Evolutionary conservation across 2,888 invertebrate genomes (phyloP).

Genomic region (Aproaerema taeniolella): DNA sequence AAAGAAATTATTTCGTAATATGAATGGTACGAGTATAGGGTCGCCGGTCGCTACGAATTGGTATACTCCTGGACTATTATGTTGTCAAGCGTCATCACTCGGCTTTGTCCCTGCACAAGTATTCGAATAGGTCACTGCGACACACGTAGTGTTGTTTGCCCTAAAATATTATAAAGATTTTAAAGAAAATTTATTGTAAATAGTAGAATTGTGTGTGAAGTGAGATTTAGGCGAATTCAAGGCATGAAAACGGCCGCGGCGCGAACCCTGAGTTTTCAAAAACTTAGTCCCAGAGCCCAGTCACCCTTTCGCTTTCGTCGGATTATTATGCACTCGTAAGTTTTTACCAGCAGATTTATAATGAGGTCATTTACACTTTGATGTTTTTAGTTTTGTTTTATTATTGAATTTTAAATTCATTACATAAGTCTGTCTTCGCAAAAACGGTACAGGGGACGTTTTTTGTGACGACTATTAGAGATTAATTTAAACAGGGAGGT

Average conservation of each 20-base stretch:
- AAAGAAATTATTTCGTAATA: conserved; percentile 48
- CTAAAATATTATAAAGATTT: neutral
- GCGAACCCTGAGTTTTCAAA: conserved; percentile 18
- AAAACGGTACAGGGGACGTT: too few species aligned
- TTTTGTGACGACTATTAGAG: too few species aligned
- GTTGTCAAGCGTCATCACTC: conserved; percentile 46
- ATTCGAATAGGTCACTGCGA: conserved; percentile 27
- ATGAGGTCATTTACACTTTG: too few species aligned
- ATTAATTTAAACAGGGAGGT: too few species aligned
- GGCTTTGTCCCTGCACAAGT: conserved; percentile 31
- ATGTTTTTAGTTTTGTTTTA: too few species aligned
- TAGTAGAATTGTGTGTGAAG: conserved; percentile 18
- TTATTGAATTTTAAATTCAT: too few species aligned
- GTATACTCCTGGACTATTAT: conserved; percentile 49
- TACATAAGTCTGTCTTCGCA: too few species aligned
- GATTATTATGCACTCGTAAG: conserved; percentile 45
- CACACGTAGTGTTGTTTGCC: conserved; percentile 24
- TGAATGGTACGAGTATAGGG: conserved; percentile 48
- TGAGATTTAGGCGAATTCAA: conserved; percentile 17
- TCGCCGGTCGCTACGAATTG: conserved; percentile 50
- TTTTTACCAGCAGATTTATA: too few species aligned
- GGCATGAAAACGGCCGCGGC: conserved; percentile 40
- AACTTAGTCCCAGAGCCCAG: conserved; percentile 15
- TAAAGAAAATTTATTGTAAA: too few species aligned
- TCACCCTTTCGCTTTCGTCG: conserved; percentile 24